phyloP scores from a whole-genome alignment of 2,113 vertebrate genomes.

The Pluvianellus socialis region DNA sequence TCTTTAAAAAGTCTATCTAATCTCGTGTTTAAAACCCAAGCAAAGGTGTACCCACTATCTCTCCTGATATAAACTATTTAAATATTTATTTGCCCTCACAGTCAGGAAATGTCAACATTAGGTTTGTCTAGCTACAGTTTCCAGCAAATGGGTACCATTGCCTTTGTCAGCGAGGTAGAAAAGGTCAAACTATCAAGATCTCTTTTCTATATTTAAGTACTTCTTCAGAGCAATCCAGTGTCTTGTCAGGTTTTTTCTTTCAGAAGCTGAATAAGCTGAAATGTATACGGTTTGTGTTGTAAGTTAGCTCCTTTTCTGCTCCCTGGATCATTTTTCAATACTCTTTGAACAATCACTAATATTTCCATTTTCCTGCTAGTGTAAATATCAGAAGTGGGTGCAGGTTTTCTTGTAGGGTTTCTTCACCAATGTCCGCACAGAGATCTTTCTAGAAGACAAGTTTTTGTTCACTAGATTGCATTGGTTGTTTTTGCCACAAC shows the following conservation, averaged over 20 bases:
- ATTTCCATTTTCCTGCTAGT: background rate
- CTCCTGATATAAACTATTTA: background rate
- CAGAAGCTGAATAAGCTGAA: background rate
- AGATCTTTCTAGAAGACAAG: background rate
- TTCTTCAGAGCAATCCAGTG: background rate
- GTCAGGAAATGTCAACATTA: background rate
- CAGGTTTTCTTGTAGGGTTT: background rate
- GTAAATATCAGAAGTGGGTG: background rate
- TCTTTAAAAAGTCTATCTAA: background rate
- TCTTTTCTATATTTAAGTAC: background rate
- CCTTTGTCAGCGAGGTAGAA: background rate
- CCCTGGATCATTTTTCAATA: background rate
- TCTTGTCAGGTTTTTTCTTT: background rate
- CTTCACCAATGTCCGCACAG: background rate
- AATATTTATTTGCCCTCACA: constrained; percentile 10
- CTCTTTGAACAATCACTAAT: background rate
- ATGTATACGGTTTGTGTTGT: background rate
- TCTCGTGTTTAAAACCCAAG: background rate
- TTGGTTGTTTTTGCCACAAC: background rate
- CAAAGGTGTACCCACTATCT: background rate
- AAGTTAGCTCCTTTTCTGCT: background rate
- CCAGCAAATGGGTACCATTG: background rate
- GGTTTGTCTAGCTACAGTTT: background rate
- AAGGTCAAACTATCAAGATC: background rate
- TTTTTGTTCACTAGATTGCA: background rate